Evolutionary conservation across 2,113 vertebrate genomes (phyloP).

Genomic region (Scytalopus superciliaris): DNA sequence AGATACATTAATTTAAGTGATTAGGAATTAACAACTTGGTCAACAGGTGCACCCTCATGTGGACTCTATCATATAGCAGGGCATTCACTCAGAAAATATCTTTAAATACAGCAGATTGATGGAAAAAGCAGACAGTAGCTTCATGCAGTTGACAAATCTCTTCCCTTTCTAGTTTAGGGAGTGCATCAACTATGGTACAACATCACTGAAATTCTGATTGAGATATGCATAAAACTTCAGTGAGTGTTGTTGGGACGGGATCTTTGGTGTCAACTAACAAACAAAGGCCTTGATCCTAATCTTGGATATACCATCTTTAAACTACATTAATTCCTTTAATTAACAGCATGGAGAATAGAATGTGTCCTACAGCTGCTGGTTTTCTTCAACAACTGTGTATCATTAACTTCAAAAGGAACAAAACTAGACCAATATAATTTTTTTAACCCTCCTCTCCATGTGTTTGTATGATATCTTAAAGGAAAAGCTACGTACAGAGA

Average conservation of each 20-base stretch:
- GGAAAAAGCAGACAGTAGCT: not conserved
- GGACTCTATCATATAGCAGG: not conserved
- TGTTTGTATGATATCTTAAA: not conserved
- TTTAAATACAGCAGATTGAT: not conserved
- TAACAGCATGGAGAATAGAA: not conserved
- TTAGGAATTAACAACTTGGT: not conserved
- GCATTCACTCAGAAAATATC: not conserved
- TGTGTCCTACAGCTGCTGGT: not conserved
- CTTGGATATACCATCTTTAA: not conserved
- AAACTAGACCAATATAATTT: not conserved
- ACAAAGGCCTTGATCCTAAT: not conserved
- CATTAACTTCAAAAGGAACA: not conserved
- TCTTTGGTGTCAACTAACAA: not conserved
- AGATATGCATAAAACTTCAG: not conserved
- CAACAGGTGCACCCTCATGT: not conserved
- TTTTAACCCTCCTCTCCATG: not conserved
- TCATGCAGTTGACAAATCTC: not conserved
- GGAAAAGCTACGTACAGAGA: not conserved
- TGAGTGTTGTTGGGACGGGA: not conserved
- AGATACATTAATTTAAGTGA: not conserved
- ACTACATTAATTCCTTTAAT: not conserved
- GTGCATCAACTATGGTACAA: not conserved
- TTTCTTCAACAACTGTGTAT: not conserved
- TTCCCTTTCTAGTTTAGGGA: not conserved
- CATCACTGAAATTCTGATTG: not conserved